phyloP scores from a whole-genome alignment of 1,140 invertebrate species.

The Panagrolaimus sp. region DNA sequence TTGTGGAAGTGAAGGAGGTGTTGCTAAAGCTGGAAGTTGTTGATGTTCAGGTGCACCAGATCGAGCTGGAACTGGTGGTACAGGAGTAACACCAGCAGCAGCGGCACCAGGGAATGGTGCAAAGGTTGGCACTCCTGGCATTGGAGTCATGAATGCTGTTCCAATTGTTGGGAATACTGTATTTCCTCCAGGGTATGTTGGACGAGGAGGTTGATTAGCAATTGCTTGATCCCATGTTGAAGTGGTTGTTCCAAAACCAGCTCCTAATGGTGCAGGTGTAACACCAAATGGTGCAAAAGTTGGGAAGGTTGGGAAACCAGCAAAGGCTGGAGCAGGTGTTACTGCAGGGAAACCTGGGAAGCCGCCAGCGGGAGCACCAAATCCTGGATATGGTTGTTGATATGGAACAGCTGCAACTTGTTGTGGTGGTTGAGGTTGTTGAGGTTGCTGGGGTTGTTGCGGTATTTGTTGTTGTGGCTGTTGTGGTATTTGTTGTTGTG shows the following conservation, averaged over 20 bases:
- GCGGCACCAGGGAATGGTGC: background rate
- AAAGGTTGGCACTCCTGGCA: background rate
- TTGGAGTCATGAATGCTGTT: constrained; percentile 7
- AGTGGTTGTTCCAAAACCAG: constrained; percentile 1
- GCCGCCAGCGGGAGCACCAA: constrained; percentile 12
- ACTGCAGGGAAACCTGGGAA: constrained; percentile 24
- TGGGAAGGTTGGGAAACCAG: constrained; percentile 33
- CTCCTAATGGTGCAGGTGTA: constrained; percentile 19
- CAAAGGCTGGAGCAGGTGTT: constrained; percentile 28
- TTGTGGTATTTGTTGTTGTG: constrained; percentile 13
- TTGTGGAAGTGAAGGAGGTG: background rate
- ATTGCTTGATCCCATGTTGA: constrained; percentile 12
- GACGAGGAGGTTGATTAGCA: constrained; percentile 2
- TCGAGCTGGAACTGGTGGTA: background rate
- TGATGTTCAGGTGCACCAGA: background rate
- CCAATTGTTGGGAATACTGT: constrained; percentile 23
- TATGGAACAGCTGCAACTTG: constrained; percentile 7
- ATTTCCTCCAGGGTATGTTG: background rate
- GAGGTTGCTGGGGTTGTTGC: constrained; percentile 28
- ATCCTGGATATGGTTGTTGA: constrained; percentile 1
- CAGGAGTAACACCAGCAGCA: too few relatives aligned
- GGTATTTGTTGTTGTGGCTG: constrained; percentile 11
- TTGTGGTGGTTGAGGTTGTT: constrained; percentile 18
- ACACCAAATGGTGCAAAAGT: constrained; percentile 27
- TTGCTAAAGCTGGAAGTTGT: background rate